A percentile compares a stretch with the other conserved stretches of the same genome.
These are phyloP conservation scores for Barypeithes pellucidus DNA, from an alignment of 2,888 invertebrate species.

Conservation along the genomic window DNA sequence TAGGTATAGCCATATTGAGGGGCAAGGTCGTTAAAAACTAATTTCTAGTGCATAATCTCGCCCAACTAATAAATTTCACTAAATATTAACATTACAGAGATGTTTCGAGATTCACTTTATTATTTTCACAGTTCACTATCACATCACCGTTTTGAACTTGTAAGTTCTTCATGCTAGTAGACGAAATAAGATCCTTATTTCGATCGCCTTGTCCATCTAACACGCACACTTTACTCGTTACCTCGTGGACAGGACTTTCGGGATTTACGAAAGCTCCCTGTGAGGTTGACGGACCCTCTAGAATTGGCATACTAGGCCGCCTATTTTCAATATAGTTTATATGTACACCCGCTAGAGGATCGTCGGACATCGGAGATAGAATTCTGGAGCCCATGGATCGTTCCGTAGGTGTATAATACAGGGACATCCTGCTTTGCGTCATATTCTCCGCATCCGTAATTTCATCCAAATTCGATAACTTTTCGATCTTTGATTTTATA, in stretches of 20 bases:
- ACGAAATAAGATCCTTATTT: constrained; percentile 18
- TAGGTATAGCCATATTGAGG: constrained; percentile 3
- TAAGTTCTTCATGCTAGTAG: constrained; percentile 71
- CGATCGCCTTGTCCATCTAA: constrained; percentile 64
- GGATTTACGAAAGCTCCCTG: constrained; percentile 43
- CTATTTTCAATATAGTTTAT: constrained; percentile 78
- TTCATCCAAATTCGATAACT: constrained; percentile 74
- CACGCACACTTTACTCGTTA: constrained; percentile 57
- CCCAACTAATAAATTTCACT: constrained; percentile 20
- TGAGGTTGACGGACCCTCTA: constrained; percentile 68
- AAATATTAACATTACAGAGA: constrained; percentile 62
- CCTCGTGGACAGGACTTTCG: constrained; percentile 33
- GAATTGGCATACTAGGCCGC: constrained; percentile 55
- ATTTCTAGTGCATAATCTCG: constrained; percentile 11
- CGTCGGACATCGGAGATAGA: constrained; percentile 69
- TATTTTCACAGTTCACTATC: constrained; percentile 67
- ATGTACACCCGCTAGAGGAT: constrained; percentile 75
- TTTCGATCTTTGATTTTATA: constrained; percentile 79
- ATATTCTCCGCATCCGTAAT: constrained; percentile 70
- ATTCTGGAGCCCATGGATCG: constrained; percentile 73
- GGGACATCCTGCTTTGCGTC: constrained; percentile 79
- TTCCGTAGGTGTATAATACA: constrained; percentile 89
- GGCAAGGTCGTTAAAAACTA: neutral
- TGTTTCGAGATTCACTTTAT: constrained; percentile 68
- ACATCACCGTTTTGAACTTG: constrained; percentile 19